A percentile compares a stretch with the other conserved stretches of the same genome.
Conservation (phyloP, 2,113 vertebrate species). For the Prietella phreatophila region DNA sequence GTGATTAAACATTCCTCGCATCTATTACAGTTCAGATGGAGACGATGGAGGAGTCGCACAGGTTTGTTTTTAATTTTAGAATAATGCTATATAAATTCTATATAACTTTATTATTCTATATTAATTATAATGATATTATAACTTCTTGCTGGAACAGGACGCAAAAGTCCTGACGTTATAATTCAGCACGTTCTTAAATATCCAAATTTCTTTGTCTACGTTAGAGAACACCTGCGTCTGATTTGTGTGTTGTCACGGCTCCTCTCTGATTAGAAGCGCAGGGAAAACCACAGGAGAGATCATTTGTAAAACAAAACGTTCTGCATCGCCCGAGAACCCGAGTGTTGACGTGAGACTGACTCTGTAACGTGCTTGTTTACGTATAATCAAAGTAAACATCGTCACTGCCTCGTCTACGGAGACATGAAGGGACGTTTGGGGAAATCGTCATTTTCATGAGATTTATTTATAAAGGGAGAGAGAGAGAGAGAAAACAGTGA, state of each 20-base stretch:
- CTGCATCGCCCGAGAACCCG: not conserved
- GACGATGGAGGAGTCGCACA: not conserved
- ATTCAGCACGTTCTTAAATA: not conserved
- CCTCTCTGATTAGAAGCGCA: not conserved
- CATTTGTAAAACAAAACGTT: not conserved
- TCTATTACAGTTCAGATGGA: not conserved
- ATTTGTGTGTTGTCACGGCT: constrained; percentile 18
- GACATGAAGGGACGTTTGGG: not conserved
- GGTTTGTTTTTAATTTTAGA: not conserved
- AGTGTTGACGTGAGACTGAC: not conserved
- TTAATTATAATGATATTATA: too few relatives aligned
- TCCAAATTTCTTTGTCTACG: too few relatives aligned
- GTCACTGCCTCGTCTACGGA: not conserved
- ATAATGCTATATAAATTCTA: too few relatives aligned
- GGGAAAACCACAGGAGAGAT: not conserved
- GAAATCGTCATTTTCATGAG: not conserved
- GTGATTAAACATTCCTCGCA: not conserved
- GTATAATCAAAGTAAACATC: not conserved
- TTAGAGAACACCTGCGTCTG: not conserved
- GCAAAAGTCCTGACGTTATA: not conserved
- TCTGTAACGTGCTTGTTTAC: not conserved
- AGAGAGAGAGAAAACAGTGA: too few relatives aligned
- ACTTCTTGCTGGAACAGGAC: too few relatives aligned
- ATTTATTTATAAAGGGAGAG: not conserved
- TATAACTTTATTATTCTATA: too few relatives aligned